Conservation (phyloP, 2,113 vertebrate genomes). For the Porphyrio hochstetteri region DNA sequence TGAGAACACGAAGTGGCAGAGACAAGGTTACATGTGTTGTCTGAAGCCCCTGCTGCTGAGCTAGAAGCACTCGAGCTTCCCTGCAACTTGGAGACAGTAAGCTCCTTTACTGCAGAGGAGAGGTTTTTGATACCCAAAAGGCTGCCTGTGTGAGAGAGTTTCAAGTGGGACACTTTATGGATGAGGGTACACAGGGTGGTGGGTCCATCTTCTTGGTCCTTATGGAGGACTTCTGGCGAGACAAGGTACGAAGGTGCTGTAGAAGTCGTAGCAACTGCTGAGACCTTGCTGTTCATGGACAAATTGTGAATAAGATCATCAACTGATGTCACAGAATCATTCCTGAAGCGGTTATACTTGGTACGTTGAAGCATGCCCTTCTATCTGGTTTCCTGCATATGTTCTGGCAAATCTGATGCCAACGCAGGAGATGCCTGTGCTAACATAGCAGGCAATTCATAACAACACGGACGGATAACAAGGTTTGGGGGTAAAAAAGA, state of each 20-base stretch:
- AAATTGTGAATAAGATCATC: constrained; percentile 97
- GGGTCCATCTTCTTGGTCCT: constrained; percentile 91
- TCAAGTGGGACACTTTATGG: constrained; percentile 98
- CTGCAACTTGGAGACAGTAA: constrained; percentile 93
- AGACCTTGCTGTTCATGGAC: constrained; percentile 95
- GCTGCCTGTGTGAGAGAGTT: constrained; percentile 91
- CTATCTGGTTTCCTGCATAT: constrained; percentile 88
- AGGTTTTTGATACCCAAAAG: constrained; percentile 92
- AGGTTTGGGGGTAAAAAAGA: constrained; percentile 22
- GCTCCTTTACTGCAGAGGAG: constrained; percentile 96
- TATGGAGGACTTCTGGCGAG: constrained; percentile 82
- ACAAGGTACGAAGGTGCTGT: constrained; percentile 85
- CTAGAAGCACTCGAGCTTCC: constrained; percentile 83
- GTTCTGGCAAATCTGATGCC: constrained; percentile 87
- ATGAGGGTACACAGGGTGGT: constrained; percentile 94
- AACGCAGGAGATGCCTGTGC: constrained; percentile 81
- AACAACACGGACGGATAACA: constrained; percentile 56
- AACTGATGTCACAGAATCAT: constrained; percentile 98
- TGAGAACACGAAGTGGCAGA: constrained; percentile 82
- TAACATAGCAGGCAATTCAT: constrained; percentile 87
- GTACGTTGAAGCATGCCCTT: constrained; percentile 99
- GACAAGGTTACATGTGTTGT: constrained; percentile 83
- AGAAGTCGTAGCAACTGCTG: constrained; percentile 83
- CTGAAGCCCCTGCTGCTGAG: constrained; percentile 80
- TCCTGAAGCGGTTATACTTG: constrained; percentile 99